Percentiles rank a stretch among this genome's conserved stretches.
Conservation (phyloP, 2,113 vertebrate genomes). For the Tylochromis polylepis region DNA sequence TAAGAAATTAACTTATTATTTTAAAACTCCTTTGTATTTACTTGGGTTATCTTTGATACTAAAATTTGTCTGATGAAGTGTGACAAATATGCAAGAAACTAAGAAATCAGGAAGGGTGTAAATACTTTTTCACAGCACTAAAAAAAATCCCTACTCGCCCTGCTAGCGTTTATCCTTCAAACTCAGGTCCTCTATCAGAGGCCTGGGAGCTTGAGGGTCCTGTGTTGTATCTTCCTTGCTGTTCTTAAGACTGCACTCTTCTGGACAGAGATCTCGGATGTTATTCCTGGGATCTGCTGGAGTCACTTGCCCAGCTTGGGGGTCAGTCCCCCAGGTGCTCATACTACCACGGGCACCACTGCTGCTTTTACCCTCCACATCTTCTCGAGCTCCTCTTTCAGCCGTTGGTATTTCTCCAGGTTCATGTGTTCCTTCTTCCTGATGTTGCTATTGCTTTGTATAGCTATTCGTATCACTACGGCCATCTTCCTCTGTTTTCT, state of each 20-base stretch:
- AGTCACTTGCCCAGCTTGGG: not conserved
- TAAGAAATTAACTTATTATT: not conserved
- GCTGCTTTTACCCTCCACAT: not conserved
- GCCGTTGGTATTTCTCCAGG: not conserved
- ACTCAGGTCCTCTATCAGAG: not conserved
- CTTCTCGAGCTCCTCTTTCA: not conserved
- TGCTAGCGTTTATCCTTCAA: not conserved
- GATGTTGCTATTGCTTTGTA: not conserved
- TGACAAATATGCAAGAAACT: too few relatives aligned
- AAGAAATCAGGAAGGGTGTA: too few relatives aligned
- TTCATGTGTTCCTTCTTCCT: not conserved
- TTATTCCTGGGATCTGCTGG: not conserved
- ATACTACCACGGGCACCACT: not conserved
- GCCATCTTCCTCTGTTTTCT: not conserved
- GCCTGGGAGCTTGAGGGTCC: not conserved
- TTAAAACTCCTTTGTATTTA: not conserved
- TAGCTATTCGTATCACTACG: not conserved
- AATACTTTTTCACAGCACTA: too few relatives aligned
- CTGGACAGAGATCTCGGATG: not conserved
- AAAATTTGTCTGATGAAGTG: too few relatives aligned
- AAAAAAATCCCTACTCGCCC: too few relatives aligned
- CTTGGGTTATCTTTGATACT: not conserved
- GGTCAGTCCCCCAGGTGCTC: not conserved
- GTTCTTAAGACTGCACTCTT: too few relatives aligned
- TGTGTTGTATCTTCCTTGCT: rapidly evolving